Evolutionary conservation across 2,113 vertebrate species (phyloP).

Genomic region (Pholis gunnellus): DNA sequence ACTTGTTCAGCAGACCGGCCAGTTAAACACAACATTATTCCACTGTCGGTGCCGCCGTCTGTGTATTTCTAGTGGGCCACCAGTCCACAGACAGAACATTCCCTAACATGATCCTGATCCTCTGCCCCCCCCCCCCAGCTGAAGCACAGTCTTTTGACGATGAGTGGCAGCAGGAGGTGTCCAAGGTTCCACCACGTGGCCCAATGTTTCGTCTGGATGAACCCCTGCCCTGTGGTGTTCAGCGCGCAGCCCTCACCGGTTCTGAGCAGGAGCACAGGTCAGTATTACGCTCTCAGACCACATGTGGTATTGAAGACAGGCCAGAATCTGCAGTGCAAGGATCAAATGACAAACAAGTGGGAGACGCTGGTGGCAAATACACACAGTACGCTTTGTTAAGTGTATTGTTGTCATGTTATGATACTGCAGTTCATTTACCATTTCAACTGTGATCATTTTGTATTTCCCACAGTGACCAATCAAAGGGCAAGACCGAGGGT

Average conservation of each 20-base stretch:
- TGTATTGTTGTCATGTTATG: neutral
- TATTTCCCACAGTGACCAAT: conserved; percentile 82
- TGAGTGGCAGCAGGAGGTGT: conserved; percentile 91
- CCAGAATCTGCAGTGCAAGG: conserved; percentile 26
- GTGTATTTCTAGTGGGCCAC: neutral
- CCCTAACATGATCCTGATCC: conserved; percentile 32
- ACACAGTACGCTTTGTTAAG: neutral
- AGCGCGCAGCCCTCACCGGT: conserved; percentile 70
- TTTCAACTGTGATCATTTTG: neutral
- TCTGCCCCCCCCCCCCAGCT: conserved; percentile 81
- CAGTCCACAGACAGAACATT: neutral
- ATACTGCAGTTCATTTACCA: neutral
- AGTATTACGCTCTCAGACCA: conserved; percentile 35
- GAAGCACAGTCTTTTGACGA: conserved; percentile 91
- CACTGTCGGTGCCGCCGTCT: neutral
- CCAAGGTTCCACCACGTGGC: conserved; percentile 81
- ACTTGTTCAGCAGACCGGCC: neutral
- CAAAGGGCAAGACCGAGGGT: conserved; percentile 45
- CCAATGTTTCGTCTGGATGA: conserved; percentile 72
- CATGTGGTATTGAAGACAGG: conserved; percentile 14
- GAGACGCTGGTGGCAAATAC: neutral
- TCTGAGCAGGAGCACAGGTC: conserved; percentile 82
- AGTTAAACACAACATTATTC: neutral
- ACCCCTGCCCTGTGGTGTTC: conserved; percentile 62
- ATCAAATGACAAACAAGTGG: conserved; percentile 37